Conservation (phyloP, 2,113 vertebrate species). For the Melanotaenia duboulayi region DNA sequence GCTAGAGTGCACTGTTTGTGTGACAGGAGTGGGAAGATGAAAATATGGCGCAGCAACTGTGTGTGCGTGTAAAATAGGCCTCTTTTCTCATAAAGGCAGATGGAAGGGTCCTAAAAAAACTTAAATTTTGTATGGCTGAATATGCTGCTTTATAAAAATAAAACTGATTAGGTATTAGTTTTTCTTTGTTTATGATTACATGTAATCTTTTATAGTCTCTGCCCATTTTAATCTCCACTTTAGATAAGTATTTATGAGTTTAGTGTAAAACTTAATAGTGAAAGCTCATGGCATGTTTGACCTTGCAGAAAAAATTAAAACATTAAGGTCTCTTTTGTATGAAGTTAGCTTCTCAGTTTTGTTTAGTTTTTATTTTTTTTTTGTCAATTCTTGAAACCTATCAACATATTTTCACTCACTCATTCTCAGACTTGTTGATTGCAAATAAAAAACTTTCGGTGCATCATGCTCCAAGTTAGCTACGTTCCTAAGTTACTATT, state of each 20-base stretch:
- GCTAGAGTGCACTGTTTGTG: conserved; percentile 22
- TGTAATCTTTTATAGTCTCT: neutral
- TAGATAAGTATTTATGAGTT: neutral
- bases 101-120: neutral
- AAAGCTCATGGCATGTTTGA: neutral
- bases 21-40: neutral
- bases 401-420: neutral
- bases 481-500: no score
- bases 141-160: neutral
- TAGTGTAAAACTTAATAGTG: neutral
- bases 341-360: neutral
- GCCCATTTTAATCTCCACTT: neutral
- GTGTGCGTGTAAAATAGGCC: neutral
- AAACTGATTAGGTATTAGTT: neutral
- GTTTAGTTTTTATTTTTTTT: neutral
- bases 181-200: neutral
- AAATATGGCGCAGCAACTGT: conserved; percentile 45
- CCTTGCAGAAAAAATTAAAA: neutral
- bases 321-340: neutral
- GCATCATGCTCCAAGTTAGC: no score
- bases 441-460: no score
- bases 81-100: neutral
- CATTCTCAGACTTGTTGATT: no score
- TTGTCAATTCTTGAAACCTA: neutral
- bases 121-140: neutral